Evolutionary conservation across 2,888 invertebrate genomes (phyloP).

Genomic region (Thereva unica): DNA sequence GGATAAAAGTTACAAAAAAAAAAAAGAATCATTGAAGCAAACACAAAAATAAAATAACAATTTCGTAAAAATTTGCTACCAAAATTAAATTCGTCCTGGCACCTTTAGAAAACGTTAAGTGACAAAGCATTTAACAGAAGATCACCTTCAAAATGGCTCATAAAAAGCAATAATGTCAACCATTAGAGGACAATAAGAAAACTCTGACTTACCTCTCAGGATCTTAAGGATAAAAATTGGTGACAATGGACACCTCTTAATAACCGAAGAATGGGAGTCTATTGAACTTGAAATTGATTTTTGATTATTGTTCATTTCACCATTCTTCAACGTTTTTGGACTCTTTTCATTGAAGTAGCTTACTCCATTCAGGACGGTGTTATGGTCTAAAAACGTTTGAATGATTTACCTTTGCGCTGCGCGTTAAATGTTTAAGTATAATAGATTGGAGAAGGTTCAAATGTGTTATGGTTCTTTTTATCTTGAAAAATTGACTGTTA

Average conservation of each 20-base stretch:
- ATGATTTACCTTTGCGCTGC: too few species aligned
- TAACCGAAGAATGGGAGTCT: conserved; percentile 45
- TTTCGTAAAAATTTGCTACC: neutral
- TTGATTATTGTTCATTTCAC: conserved; percentile 46
- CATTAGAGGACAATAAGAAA: conserved; percentile 23
- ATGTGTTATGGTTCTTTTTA: too few species aligned
- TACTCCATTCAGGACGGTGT: too few species aligned
- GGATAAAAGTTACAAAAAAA: too few species aligned
- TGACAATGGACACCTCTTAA: conserved; percentile 44
- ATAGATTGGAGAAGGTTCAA: too few species aligned
- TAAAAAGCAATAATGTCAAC: conserved; percentile 45
- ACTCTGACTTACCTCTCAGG: conserved; percentile 22
- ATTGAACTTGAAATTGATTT: conserved; percentile 47
- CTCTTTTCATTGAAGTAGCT: neutral
- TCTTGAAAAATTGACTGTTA: too few species aligned
- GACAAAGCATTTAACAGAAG: conserved; percentile 45
- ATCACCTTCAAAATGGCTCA: conserved; percentile 46
- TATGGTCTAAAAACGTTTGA: too few species aligned
- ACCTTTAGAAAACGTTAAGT: conserved; percentile 28
- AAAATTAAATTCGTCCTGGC: conserved; percentile 35
- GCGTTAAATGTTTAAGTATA: too few species aligned
- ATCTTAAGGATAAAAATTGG: conserved; percentile 20
- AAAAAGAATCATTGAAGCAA: too few species aligned
- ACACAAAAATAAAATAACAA: too few species aligned
- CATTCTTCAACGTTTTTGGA: neutral